Evolutionary conservation across 2,888 invertebrate species (phyloP).

Genomic region (Auanema freiburgensis): DNA sequence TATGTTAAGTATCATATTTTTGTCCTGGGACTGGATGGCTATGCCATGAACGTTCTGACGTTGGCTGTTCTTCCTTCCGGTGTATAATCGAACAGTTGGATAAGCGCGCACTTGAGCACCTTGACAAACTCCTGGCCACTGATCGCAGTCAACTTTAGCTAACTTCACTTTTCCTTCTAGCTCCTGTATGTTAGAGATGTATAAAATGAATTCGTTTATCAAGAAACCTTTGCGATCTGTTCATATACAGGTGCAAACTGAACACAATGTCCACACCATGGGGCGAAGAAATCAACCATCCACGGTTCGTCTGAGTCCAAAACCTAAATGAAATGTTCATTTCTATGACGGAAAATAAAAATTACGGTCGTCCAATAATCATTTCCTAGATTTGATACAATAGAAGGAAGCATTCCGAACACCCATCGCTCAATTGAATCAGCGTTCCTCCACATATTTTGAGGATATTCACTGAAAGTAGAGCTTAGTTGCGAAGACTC

Average conservation of each 20-base stretch:
- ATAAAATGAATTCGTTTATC: neutral
- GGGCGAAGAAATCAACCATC: constrained; percentile 67
- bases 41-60: constrained; percentile 46
- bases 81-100: constrained; percentile 71
- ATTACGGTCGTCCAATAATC: constrained; percentile 49
- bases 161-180: constrained; percentile 70
- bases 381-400: constrained; percentile 52
- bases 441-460: constrained; percentile 73
- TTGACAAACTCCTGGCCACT: constrained; percentile 69
- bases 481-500: neutral
- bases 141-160: constrained; percentile 75
- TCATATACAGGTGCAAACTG: constrained; percentile 75
- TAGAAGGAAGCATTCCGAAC: constrained; percentile 72
- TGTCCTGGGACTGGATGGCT: constrained; percentile 42
- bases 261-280: constrained; percentile 72
- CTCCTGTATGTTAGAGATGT: constrained; percentile 27
- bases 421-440: constrained; percentile 73
- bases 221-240: constrained; percentile 71
- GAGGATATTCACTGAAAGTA: constrained; percentile 62
- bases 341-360: neutral
- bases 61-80: constrained; percentile 40
- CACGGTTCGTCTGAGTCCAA: constrained; percentile 69
- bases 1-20: constrained; percentile 35
- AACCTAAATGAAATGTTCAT: constrained; percentile 62
- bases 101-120: constrained; percentile 69